phyloP scores from a whole-genome alignment of 2,888 invertebrate species.

The Mactromeris polynyma region DNA sequence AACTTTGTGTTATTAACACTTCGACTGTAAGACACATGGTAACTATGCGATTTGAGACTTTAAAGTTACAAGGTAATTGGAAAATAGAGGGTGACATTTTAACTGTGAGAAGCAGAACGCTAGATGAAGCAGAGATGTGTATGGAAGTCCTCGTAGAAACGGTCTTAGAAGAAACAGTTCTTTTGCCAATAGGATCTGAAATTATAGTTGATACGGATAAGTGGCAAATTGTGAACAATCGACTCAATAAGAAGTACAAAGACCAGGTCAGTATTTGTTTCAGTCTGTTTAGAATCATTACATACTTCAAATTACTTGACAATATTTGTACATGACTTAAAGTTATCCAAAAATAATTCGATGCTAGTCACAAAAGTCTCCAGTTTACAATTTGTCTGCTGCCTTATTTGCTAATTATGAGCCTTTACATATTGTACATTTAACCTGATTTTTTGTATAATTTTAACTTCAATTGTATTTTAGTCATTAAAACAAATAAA shows the following conservation, averaged over 20 bases:
- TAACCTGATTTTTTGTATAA: too few species aligned
- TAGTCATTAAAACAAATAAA: too few species aligned
- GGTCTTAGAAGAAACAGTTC: constrained; percentile 17
- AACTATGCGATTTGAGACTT: constrained; percentile 35
- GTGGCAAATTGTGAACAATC: constrained; percentile 35
- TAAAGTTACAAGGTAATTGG: constrained; percentile 27
- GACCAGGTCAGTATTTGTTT: constrained; percentile 30
- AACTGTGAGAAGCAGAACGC: constrained; percentile 30
- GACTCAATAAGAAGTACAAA: constrained; percentile 31
- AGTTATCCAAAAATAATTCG: background rate
- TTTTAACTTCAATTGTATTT: too few species aligned
- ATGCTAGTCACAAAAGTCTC: background rate
- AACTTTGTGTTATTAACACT: background rate
- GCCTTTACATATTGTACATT: too few species aligned
- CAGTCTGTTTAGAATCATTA: background rate
- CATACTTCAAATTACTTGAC: background rate
- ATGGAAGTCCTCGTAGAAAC: constrained; percentile 44
- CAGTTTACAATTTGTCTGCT: background rate
- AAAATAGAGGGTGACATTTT: background rate
- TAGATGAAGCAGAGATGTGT: constrained; percentile 35
- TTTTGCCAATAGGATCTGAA: constrained; percentile 37
- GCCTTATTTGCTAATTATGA: background rate
- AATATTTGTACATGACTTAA: background rate
- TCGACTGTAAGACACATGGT: background rate
- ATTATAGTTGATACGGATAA: constrained; percentile 59